Base-by-base conservation (phyloP, 2,113 vertebrate species). In the Paradisaea rubra region DNA sequence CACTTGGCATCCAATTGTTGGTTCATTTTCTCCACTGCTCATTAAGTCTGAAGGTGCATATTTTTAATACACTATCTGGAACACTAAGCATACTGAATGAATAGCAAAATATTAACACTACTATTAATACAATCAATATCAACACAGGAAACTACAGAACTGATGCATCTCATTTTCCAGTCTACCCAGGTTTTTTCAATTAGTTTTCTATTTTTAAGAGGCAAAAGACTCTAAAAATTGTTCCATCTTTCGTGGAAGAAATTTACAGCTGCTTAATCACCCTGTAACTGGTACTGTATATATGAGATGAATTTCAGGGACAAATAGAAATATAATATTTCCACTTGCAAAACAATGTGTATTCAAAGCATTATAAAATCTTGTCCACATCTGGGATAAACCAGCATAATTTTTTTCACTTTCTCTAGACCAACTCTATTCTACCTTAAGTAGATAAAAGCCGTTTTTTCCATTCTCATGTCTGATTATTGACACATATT, bases 151-250 rank as follows among this genome's bases (percentile, higher is more conserved):
- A 47, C 37, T 28, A 37, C 3, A 82, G 42, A 87, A 73, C 11
- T 5, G 42, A 23, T 72, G 25, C 4, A 61, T 54, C 31, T 85
- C 4, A 27, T 91, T 91, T 88, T 73, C 74, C 7, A 47, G 15
- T 9, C 56, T 78, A 86, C 53, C 39, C 4, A 54, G 20, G 5
- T 59, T 80, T 88, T 84, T 86, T 86, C 60, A 61, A 44, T 70
- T 91, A 66, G 9, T 65, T 93, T 88, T 88, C 44, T 72, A 31
- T 79, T 87, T 82, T 64, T 84, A 87, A 56, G 35, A 69, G 9
- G 12, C 17, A 82, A 91, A 82, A 3, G 2, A 64, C 18, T 68
- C 39, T 37, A 86, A 79, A 81, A 93, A 80, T 37, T 5, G 1
- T 17, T 94, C 20, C 28, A 57, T 64, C 12, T 64, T 76, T 76